phyloP scores from a whole-genome alignment of 2,797 vertebrate species.

The Tenualosa thibaudeaui region DNA sequence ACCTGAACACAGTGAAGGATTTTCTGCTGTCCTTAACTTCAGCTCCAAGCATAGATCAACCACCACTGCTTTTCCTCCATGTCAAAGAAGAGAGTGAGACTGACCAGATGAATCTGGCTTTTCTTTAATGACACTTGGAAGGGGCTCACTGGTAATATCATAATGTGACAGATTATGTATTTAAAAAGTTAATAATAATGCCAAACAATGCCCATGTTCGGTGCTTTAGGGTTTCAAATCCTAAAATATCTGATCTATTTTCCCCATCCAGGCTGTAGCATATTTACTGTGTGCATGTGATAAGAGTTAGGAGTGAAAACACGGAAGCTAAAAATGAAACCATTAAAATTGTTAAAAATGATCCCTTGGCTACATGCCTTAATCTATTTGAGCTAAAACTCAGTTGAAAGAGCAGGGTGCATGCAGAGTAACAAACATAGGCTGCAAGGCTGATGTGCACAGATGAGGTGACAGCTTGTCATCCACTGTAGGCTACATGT shows the following conservation, averaged over 20 bases:
- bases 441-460: no score
- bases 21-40: constrained; percentile 54
- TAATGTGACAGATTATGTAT: not conserved
- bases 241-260: not conserved
- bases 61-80: not conserved
- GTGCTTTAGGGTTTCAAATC: not conserved
- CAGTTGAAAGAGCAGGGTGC: not conserved
- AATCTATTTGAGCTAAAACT: not conserved
- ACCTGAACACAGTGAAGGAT: constrained; percentile 56
- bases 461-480: no score
- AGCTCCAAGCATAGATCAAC: constrained; percentile 34
- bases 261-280: not conserved
- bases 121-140: not conserved
- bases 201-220: not conserved
- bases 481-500: no score
- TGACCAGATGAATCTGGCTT: not conserved
- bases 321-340: not conserved
- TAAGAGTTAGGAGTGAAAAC: not conserved
- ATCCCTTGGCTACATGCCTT: not conserved
- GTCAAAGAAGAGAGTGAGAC: not conserved
- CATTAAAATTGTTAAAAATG: not conserved
- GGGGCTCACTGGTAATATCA: not conserved
- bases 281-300: not conserved
- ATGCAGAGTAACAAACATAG: no score
- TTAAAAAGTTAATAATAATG: not conserved